phyloP scores from a whole-genome alignment of 2,113 vertebrate species.

The Glaucomys volans region DNA sequence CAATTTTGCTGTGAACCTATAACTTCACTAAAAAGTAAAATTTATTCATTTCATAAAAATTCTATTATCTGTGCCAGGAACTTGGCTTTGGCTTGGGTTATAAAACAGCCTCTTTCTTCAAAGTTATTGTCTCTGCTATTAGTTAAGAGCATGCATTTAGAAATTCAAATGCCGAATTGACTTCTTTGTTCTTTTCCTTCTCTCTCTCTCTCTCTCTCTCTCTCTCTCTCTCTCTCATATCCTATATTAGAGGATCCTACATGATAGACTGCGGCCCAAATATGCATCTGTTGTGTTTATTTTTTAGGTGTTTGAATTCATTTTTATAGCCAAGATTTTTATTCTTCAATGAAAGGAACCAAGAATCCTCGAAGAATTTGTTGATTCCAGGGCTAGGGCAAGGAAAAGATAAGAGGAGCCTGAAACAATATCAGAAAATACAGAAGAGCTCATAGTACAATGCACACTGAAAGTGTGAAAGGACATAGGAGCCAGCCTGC shows the following conservation, averaged over 20 bases:
- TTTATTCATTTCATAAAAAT: neutral
- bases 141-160: neutral
- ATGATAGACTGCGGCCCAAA: neutral
- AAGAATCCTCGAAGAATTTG: neutral
- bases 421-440: neutral
- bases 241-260: neutral
- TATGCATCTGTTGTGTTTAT: neutral
- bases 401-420: neutral
- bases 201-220: neutral
- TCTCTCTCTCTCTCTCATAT: neutral
- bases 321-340: slow-evolving; percentile 10
- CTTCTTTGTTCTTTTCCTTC: neutral
- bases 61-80: neutral
- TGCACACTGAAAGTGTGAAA: no score
- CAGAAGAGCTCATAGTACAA: neutral
- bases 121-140: neutral
- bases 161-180: neutral
- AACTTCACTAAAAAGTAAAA: neutral
- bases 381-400: neutral
- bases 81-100: neutral
- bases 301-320: neutral
- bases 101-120: neutral
- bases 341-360: neutral
- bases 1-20: neutral
- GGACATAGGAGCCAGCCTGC: neutral